A percentile compares a stretch with the other conserved stretches of the same genome.
Evolutionary conservation across 1,140 invertebrate genomes (phyloP).

Genomic region (Triops longicaudatus): DNA sequence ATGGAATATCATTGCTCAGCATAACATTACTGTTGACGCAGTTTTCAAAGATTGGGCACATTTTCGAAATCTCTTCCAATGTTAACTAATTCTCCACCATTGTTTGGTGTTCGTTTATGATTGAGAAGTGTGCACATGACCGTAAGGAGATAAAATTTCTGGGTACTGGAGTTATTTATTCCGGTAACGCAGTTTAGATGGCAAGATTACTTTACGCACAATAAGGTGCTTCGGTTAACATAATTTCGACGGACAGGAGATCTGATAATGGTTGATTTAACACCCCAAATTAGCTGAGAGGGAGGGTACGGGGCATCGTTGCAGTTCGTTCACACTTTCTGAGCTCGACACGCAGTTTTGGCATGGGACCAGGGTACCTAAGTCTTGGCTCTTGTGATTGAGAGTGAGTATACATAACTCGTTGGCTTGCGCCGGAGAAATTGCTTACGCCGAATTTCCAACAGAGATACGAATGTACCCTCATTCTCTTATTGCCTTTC

Average conservation of each 20-base stretch:
- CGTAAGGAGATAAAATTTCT: too few species aligned
- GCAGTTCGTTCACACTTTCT: not conserved
- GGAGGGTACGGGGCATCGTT: not conserved
- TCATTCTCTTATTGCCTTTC: not conserved
- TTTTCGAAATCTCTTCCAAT: too few species aligned
- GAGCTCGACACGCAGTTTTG: constrained; percentile 6
- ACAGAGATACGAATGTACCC: not conserved
- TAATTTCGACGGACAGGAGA: not conserved
- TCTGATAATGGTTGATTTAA: constrained; percentile 13
- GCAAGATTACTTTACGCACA: too few species aligned
- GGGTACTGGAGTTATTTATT: too few species aligned
- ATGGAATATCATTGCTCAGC: too few species aligned
- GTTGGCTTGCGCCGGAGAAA: not conserved
- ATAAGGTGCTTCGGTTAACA: too few species aligned
- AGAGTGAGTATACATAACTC: not conserved
- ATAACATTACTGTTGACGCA: too few species aligned
- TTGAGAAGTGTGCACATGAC: too few species aligned
- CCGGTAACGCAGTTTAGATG: too few species aligned
- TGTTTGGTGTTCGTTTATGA: too few species aligned
- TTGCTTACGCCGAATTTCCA: not conserved
- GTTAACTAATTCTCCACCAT: too few species aligned
- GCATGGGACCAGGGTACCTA: not conserved
- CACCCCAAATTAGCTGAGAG: not conserved
- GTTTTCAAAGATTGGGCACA: too few species aligned
- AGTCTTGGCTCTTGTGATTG: not conserved